These are phyloP conservation scores for Acanthosepion esculentum DNA, from an alignment of 2,888 invertebrate genomes.

Conservation along the genomic window DNA sequence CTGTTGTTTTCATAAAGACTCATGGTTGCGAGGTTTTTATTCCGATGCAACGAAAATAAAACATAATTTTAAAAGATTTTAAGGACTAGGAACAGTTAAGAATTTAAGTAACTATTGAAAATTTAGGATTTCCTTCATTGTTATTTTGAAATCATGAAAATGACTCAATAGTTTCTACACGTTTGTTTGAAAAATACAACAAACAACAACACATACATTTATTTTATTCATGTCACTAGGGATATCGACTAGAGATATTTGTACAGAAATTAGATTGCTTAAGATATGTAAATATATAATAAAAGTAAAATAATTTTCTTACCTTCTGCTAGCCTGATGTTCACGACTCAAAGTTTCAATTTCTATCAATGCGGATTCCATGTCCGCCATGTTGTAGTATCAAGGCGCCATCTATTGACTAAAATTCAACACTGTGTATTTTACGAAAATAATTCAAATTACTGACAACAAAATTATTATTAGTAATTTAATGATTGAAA, in stretches of 20 bases:
- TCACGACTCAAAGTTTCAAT: slow-evolving; percentile 44
- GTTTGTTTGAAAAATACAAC: neutral
- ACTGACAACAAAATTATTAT: neutral
- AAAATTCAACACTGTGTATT: neutral
- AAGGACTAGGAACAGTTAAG: no score
- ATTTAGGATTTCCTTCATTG: no score
- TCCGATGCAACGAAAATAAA: no score
- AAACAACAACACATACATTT: neutral
- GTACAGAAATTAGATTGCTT: neutral
- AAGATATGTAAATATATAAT: neutral
- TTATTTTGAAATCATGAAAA: no score
- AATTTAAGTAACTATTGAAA: no score
- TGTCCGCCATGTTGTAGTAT: slow-evolving; percentile 38
- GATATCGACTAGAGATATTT: neutral
- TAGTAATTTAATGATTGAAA: neutral
- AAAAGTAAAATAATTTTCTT: neutral
- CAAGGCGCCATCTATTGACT: neutral
- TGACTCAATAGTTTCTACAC: no score
- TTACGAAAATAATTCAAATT: neutral
- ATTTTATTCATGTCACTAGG: neutral
- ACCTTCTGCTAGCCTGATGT: slow-evolving; percentile 42
- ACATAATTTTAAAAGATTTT: no score
- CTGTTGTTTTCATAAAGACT: no score
- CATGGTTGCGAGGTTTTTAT: no score
- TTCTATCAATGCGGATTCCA: slow-evolving; percentile 38